Base-by-base conservation (phyloP, 2,113 vertebrate species). In the Zosterops hypoxanthus region DNA sequence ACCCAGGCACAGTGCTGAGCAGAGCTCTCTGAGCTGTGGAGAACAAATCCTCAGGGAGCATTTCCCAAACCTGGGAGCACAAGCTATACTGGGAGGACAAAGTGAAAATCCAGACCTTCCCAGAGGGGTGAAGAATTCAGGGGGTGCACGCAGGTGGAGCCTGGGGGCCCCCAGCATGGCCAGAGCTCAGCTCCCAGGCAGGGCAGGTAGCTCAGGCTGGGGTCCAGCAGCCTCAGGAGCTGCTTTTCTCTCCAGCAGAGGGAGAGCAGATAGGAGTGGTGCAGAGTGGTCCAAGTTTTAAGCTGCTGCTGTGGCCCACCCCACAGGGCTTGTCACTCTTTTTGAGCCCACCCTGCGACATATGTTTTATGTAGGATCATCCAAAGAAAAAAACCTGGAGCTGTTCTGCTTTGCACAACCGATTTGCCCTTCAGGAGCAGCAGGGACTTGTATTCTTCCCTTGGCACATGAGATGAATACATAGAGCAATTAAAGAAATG, bases 1-100 rank as follows among this genome's bases (percentile, higher is more conserved):
- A 12, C 11, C n/a, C 0, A 3, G 6, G 2, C 24, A 18, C 5
- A 0, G 6, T 16, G 41, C 31, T 72, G 31, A 47, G 42, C 31
- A 68, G 23, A 66, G 29, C 56, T 39, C 52, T 10, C 36, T 81
- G 23, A 3, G 3, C 24, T 33, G 20, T 0, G 0, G 13, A 39
- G 41, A 49, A 17, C 31, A 26, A 21, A 70, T 50, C 41, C 41
- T 42, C 34, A 16, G n/a, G 39, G 31, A 55, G 15, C 22, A 5
- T 17, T 46, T 68, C 19, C 49, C 33, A 64, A 56, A 33, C 3
- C 23, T 17, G 24, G 76, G 11, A 82, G 20, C 41, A 56, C 14
- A 60, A 16, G 14, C 36, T 81, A 12, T 36, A 4, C 6, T 47
- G 33, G 71, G 36, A 69, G 28, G 8, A 14, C 36, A 68, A 26